Evolutionary conservation across 2,113 vertebrate species (phyloP).

Genomic region (Triplophysa siluroides): DNA sequence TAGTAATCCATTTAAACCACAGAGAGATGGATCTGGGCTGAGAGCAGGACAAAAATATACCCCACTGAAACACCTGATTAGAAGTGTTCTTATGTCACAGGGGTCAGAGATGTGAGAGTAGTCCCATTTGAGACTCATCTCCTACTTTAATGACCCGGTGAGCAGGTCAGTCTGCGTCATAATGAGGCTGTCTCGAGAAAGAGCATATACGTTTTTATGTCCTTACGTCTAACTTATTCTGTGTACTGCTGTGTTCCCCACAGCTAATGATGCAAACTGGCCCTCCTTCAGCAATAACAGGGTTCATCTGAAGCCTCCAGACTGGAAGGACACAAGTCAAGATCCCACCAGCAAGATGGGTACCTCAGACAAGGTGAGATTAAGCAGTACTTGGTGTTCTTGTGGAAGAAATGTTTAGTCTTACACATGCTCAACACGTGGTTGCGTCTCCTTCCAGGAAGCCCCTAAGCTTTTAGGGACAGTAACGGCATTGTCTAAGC

Average conservation of each 20-base stretch:
- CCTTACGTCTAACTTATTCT: conserved; percentile 47
- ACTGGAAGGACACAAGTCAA: conserved; percentile 83
- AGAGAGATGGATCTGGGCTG: conserved; percentile 41
- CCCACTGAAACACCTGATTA: conserved; percentile 38
- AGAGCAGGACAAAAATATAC: conserved; percentile 50
- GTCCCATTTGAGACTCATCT: conserved; percentile 19
- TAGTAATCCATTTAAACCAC: conserved; percentile 50
- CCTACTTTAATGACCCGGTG: conserved; percentile 32
- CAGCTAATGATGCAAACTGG: conserved; percentile 91
- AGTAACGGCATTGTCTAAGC: conserved; percentile 81
- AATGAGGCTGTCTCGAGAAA: conserved; percentile 29
- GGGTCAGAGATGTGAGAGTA: conserved; percentile 35
- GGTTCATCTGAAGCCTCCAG: conserved; percentile 79
- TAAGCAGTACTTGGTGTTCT: background rate
- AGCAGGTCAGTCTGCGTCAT: conserved; percentile 33
- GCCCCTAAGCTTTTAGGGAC: conserved; percentile 77
- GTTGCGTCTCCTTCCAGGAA: conserved; percentile 64
- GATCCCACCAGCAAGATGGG: conserved; percentile 79
- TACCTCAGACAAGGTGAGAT: conserved; percentile 52
- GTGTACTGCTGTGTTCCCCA: conserved; percentile 35
- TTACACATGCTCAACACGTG: background rate
- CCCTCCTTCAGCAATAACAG: conserved; percentile 77
- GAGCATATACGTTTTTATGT: conserved; percentile 3
- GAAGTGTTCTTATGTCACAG: conserved; percentile 36
- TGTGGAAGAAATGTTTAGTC: background rate